Percentiles rank a stretch among this genome's conserved stretches.
Evolutionary conservation across 2,797 vertebrate genomes (phyloP).

Genomic region (Protosalanx chinensis): DNA sequence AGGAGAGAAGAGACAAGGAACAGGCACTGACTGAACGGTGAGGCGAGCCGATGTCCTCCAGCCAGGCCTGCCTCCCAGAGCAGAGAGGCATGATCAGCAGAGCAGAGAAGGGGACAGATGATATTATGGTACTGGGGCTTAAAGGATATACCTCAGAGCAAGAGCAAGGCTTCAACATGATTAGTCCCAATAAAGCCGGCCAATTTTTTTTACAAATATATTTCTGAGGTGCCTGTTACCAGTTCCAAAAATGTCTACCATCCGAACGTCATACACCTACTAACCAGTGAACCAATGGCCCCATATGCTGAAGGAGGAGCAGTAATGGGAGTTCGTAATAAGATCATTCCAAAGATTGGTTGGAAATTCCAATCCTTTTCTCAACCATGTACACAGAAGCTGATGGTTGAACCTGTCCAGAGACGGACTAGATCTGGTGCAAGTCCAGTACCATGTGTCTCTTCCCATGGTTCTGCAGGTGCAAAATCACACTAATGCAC

Average conservation of each 20-base stretch:
- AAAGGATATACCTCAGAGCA: conserved; percentile 46
- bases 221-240: conserved; percentile 48
- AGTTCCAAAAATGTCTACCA: conserved; percentile 61
- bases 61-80: conserved; percentile 24
- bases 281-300: conserved; percentile 69
- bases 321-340: conserved; percentile 34
- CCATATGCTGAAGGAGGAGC: conserved; percentile 55
- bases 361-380: conserved; percentile 22
- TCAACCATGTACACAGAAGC: neutral
- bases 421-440: too few species aligned
- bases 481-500: conserved; percentile 15
- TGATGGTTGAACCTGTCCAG: too few species aligned
- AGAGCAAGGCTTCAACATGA: conserved; percentile 49
- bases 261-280: conserved; percentile 64
- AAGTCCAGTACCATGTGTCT: too few species aligned
- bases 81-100: conserved; percentile 14
- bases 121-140: conserved; percentile 38
- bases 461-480: neutral
- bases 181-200: conserved; percentile 36
- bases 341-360: conserved; percentile 53
- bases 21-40: too few species aligned
- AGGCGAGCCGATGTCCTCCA: too few species aligned
- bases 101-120: conserved; percentile 39
- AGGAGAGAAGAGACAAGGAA: neutral
- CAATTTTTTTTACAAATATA: conserved; percentile 55